Evolutionary conservation across 2,888 invertebrate species (phyloP), one percentile per base, ranked within the genome.

Genomic region (Eucera pruinosa): DNA sequence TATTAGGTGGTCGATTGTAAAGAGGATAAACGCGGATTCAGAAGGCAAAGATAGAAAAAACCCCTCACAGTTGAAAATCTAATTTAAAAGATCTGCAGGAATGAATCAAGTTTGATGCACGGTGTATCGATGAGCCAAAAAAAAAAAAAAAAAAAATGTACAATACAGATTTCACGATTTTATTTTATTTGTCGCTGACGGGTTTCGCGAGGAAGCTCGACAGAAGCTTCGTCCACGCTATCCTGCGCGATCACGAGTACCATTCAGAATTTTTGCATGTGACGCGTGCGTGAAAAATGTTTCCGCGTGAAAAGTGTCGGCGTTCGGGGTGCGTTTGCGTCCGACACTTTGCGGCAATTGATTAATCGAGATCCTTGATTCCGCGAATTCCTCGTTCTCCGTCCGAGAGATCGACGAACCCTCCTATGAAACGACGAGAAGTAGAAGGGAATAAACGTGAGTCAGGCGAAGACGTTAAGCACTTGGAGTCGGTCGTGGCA

Each of bases 121-220:
- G 33, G n/a, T n/a, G n/a, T n/a, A n/a, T n/a, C n/a, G n/a, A n/a
- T n/a, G n/a, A n/a, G n/a, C n/a, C n/a, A n/a, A n/a, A n/a, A n/a
- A n/a, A n/a, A n/a, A n/a, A n/a, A n/a, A n/a, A n/a, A 48, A 18
- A 33, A 39, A 57, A 57, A 55, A 66, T 45, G 45, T 33, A 41
- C 39, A n/a, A n/a, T n/a, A n/a, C 43, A 18, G 43, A 65, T n/a
- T n/a, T n/a, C 73, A 39, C 30, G 50, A 58, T 62, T 55, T 68
- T 57, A 75, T 77, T 82, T 71, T 77, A 82, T 82, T 80, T 75
- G 77, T 62, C 61, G 65, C 23, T 61, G 77, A 75, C 84, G 77
- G 78, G 25, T 47, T 54, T 39, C 54, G 58, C 64, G 68, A 50
- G 69, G 66, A 69, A 84, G 65, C 52, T 27, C 66, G 72, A 64